Base-by-base conservation (phyloP, 2,888 invertebrate genomes). In the Rugalucina vietnamica region DNA sequence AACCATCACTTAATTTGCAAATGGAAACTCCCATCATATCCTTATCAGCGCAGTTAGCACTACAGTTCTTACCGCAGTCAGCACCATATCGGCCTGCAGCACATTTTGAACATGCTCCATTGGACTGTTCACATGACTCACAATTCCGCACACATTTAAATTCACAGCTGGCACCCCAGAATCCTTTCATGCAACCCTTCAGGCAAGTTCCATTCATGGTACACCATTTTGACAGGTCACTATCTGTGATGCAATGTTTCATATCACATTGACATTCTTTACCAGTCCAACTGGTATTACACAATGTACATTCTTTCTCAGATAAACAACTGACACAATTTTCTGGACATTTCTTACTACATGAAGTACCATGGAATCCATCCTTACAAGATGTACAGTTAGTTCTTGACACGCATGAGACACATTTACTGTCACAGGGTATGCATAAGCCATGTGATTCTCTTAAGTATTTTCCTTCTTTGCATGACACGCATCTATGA, bases 141-240 rank as follows among this genome's bases (percentile, higher is more conserved):
- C 82, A 82, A 21, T 49, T 54, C 10, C 49, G 10, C 2, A 54
- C 10, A 49, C 82, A 82, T 37, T 75, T 70, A 27, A 34, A 14
- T 14, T 72, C 32, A 70, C 85, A 85, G 8, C 29, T 57, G 21
- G 18, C 14, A 5, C 79, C 81, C 43, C 49, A 70, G 18, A 72
- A 79, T 14, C 81, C 81, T 39, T 50, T 43, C 27, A 43, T 39
- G 65, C 87, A 87, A 3, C 84, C 84, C 54, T 78, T 80, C 54
- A 82, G 37, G 39, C 84, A 87, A 12, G 54, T 54, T 0, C 87
- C 87, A 70, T 82, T 70, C 12, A 10, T 29, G 36, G 39, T 24
- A 76, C 87, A 87, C 87, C 87, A 87, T 34, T 77, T 37, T 21
- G 60, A 18, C 8, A 79, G 34, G 18, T 50, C 29, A 32, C 65